Conservation (phyloP, 1,140 invertebrate species). For the Micrasema longulum region DNA sequence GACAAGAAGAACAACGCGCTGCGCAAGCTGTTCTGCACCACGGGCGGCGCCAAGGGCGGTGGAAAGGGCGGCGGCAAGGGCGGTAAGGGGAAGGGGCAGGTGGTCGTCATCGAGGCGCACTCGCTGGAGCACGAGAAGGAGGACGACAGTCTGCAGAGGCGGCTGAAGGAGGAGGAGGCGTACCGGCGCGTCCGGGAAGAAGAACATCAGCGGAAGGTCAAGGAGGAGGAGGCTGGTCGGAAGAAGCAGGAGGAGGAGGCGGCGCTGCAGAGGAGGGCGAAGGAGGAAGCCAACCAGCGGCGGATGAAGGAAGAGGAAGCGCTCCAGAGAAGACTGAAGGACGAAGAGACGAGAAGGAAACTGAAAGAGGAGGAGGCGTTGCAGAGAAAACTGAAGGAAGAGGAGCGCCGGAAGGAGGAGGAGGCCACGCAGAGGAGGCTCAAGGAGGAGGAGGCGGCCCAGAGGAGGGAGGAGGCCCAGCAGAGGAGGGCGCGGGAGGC, state of each 20-base stretch:
- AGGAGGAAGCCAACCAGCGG: slow-evolving; percentile 54
- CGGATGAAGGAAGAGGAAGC: slow-evolving; percentile 24
- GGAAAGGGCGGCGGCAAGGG: slow-evolving; percentile 73
- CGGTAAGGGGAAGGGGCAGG: slow-evolving; percentile 72
- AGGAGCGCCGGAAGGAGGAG: slow-evolving; percentile 49
- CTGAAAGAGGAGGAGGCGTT: slow-evolving; percentile 44
- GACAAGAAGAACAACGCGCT: slow-evolving; percentile 73
- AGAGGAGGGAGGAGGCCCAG: slow-evolving; percentile 33
- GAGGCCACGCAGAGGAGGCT: slow-evolving; percentile 14
- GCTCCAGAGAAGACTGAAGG: slow-evolving; percentile 43
- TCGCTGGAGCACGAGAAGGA: slow-evolving; percentile 52
- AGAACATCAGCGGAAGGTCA: slow-evolving; percentile 1
- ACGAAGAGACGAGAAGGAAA: slow-evolving; percentile 43
- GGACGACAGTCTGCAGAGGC: slow-evolving; percentile 42
- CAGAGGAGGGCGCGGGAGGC: slow-evolving; percentile 20
- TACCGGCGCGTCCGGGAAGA: slow-evolving; percentile 42
- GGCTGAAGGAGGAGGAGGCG: slow-evolving; percentile 43
- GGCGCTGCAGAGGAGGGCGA: slow-evolving; percentile 32
- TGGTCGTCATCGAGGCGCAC: slow-evolving; percentile 68
- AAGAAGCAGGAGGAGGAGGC: slow-evolving; percentile 26
- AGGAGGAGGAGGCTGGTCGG: slow-evolving; percentile 26
- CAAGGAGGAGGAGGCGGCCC: slow-evolving; percentile 45
- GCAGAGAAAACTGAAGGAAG: slow-evolving; percentile 44
- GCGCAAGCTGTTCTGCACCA: slow-evolving; percentile 69
- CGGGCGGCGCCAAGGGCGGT: slow-evolving; percentile 68